Conservation (phyloP, 2,888 invertebrate species). For the Prenolepis imparis region DNA sequence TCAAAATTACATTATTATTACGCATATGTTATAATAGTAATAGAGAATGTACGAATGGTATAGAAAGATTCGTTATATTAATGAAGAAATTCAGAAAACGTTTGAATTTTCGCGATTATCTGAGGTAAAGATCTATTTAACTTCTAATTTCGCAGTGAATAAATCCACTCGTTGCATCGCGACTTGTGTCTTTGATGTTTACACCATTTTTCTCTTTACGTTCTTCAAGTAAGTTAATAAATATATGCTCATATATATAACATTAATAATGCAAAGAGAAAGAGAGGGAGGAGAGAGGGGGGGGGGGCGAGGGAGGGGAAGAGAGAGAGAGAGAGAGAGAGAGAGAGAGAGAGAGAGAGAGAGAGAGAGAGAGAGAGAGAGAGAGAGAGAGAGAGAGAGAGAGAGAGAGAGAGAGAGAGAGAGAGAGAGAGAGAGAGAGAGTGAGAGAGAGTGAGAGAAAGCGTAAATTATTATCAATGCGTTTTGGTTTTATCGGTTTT, state of each 20-base stretch:
- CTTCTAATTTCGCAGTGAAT: constrained; percentile 31
- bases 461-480: constrained; percentile 76
- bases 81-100: constrained; percentile 84
- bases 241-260: constrained; percentile 76
- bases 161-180: constrained; percentile 40
- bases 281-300: constrained; percentile 54
- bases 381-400: constrained; percentile 76
- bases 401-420: constrained; percentile 40
- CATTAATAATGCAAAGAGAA: constrained; percentile 83
- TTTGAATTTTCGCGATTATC: constrained; percentile 37
- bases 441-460: constrained; percentile 72
- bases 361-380: constrained; percentile 76
- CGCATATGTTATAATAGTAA: constrained; percentile 78
- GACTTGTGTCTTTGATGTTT: constrained; percentile 48
- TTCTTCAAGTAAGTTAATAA: constrained; percentile 71
- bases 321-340: constrained; percentile 73
- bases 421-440: constrained; percentile 73
- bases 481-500: not conserved
- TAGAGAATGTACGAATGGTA: constrained; percentile 86
- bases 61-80: constrained; percentile 85
- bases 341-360: constrained; percentile 41
- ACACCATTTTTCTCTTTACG: constrained; percentile 50
- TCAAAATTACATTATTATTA: constrained; percentile 71
- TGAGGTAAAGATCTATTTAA: constrained; percentile 49
- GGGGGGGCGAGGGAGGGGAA: constrained; percentile 11